Evolutionary conservation across 2,113 vertebrate genomes (phyloP).

Genomic region (Pseudopipra pipra): DNA sequence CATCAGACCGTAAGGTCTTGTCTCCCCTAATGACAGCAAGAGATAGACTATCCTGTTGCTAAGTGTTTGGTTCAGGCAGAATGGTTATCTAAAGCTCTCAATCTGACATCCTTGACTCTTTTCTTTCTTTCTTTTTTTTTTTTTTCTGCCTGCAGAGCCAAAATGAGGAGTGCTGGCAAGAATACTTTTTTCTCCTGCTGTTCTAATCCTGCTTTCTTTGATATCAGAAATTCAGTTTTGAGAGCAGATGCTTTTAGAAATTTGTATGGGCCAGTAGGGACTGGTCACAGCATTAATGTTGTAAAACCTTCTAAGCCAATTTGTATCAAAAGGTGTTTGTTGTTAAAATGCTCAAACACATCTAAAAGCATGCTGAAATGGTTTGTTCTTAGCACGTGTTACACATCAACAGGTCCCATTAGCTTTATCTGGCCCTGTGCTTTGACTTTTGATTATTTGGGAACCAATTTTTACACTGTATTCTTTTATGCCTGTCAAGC

Average conservation of each 20-base stretch:
- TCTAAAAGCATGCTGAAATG: not conserved
- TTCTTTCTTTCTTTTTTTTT: not conserved
- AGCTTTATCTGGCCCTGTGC: not conserved
- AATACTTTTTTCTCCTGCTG: not conserved
- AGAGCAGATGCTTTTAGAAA: not conserved
- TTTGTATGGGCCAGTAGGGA: not conserved
- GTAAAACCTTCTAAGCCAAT: not conserved
- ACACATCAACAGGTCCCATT: not conserved
- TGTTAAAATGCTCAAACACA: not conserved
- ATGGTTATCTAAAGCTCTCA: not conserved
- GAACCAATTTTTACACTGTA: not conserved
- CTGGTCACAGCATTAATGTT: not conserved
- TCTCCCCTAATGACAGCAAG: not conserved
- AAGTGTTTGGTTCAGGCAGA: not conserved
- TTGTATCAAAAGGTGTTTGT: not conserved
- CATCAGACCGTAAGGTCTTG: not conserved
- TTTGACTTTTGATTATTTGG: not conserved
- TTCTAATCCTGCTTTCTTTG: not conserved
- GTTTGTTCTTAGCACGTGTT: not conserved
- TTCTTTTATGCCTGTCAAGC: not conserved
- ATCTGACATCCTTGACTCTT: not conserved
- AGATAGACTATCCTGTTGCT: not conserved
- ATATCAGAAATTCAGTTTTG: not conserved
- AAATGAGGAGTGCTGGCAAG: slow-evolving; percentile 54
- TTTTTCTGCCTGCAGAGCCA: slow-evolving; percentile 4